Conservation (phyloP, 2,797 vertebrate species). For the Acipenser ruthenus region DNA sequence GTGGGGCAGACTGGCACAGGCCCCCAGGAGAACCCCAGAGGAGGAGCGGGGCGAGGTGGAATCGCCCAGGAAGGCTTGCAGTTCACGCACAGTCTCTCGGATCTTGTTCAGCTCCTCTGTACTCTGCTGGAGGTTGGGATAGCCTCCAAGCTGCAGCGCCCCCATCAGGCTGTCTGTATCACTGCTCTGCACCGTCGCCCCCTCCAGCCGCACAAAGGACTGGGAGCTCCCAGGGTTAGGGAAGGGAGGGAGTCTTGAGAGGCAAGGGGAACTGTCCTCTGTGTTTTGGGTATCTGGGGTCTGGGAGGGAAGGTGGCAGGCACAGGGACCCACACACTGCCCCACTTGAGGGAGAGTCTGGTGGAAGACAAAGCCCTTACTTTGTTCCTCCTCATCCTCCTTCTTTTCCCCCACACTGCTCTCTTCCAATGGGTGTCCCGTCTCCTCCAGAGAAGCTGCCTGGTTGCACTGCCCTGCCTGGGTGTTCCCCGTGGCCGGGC, state of each 20-base stretch:
- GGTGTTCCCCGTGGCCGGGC: conserved; percentile 22
- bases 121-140: conserved; percentile 36
- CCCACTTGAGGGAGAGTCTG: too few relatives aligned
- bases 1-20: conserved; percentile 41
- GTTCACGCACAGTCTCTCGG: conserved; percentile 52
- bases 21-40: not conserved
- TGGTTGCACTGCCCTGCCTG: conserved; percentile 2
- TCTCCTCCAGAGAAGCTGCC: too few relatives aligned
- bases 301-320: too few relatives aligned
- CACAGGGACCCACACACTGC: too few relatives aligned
- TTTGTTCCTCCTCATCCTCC: too few relatives aligned
- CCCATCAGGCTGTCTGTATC: conserved; percentile 51
- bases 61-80: conserved; percentile 54
- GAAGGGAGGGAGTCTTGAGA: conserved; percentile 33
- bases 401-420: too few relatives aligned
- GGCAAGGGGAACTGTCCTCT: conserved; percentile 22
- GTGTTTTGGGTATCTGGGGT: too few relatives aligned
- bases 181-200: conserved; percentile 68
- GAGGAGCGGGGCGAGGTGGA: conserved; percentile 32
- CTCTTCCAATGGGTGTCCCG: too few relatives aligned
- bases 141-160: conserved; percentile 11
- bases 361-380: too few relatives aligned
- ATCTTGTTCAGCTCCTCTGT: conserved; percentile 52
- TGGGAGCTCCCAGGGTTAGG: conserved; percentile 44
- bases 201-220: conserved; percentile 54